Percentiles rank a stretch among this genome's conserved stretches.
These are phyloP conservation scores for Eptesicus fuscus DNA, from an alignment of 2,113 vertebrate species.

Conservation along the genomic window DNA sequence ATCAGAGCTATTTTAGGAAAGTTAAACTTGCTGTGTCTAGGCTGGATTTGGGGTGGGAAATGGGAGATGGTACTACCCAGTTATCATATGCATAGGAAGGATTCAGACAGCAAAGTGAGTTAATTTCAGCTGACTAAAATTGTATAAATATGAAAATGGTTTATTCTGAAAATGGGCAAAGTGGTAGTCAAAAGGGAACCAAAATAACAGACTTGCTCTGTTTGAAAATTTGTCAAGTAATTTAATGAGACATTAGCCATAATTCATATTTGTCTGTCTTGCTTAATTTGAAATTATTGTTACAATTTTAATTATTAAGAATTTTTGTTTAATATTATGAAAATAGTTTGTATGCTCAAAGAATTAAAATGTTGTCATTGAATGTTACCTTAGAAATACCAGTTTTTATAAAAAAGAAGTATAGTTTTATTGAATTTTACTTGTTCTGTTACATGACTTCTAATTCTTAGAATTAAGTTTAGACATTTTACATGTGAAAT, in stretches of 20 bases:
- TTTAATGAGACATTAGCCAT: not conserved
- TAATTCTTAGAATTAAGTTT: conserved; percentile 36
- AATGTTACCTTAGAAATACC: not conserved
- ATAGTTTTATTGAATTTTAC: not conserved
- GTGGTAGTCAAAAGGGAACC: not conserved
- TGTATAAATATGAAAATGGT: not conserved
- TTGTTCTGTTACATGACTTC: not conserved
- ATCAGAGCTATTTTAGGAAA: not conserved
- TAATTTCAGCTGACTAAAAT: not conserved
- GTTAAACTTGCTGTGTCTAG: not conserved
- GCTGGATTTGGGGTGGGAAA: not conserved
- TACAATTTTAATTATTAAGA: not conserved
- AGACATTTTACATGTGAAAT: conserved; percentile 18
- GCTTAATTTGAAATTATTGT: conserved; percentile 16
- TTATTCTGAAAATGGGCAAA: conserved; percentile 24
- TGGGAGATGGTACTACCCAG: not conserved
- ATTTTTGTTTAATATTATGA: conserved; percentile 24
- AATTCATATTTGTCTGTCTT: not conserved
- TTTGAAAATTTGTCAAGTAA: conserved; percentile 27
- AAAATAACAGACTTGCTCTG: not conserved
- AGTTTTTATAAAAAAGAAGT: not conserved
- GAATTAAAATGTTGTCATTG: not conserved
- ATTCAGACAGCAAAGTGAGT: not conserved
- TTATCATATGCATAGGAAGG: not conserved
- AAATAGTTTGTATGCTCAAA: conserved; percentile 6